phyloP scores from a whole-genome alignment of 2,113 vertebrate species.

The Ceyx melanurus region DNA sequence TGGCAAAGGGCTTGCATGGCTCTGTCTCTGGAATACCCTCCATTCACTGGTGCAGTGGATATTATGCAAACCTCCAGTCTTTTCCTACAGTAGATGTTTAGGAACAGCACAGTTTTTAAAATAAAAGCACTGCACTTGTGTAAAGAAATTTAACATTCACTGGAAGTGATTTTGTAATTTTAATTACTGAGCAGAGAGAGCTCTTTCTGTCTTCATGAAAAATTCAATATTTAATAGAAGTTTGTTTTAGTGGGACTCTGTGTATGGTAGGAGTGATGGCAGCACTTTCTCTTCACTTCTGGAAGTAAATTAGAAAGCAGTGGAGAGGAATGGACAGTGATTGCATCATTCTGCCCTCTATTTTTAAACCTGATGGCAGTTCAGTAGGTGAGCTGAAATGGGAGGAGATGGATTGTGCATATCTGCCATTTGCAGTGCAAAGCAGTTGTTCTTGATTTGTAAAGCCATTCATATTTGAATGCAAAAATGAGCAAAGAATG shows the following conservation, averaged over 20 bases:
- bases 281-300: neutral
- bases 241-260: neutral
- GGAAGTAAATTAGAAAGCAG: neutral
- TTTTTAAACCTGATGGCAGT: neutral
- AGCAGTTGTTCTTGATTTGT: neutral
- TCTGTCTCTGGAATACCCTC: neutral
- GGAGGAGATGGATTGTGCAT: neutral
- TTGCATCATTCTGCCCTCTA: neutral
- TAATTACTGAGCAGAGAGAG: neutral
- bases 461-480: neutral
- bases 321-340: neutral
- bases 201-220: neutral
- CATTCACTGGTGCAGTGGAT: neutral
- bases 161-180: conserved; percentile 3
- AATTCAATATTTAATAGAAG: neutral
- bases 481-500: neutral
- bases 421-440: neutral
- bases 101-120: neutral
- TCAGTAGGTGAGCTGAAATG: neutral
- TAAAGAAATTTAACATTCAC: neutral
- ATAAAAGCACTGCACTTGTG: neutral
- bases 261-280: neutral
- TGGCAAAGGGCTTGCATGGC: neutral
- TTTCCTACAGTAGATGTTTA: neutral
- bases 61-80: fast-evolving